Conservation (phyloP, 2,113 vertebrate species). For the Gulo gulo region DNA sequence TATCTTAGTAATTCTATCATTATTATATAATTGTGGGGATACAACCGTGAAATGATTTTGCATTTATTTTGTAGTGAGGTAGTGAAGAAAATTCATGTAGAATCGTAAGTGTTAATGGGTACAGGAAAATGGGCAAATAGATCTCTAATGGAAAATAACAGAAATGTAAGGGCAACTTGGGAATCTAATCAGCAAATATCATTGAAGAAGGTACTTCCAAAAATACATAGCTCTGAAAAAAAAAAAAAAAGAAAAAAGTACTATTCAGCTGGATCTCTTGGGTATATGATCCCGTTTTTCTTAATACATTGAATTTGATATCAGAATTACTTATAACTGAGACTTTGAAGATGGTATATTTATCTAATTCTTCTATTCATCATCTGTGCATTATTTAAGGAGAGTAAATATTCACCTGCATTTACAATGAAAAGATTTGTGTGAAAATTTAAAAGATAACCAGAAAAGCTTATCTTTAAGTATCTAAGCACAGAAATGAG, state of each 20-base stretch:
- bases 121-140: conserved; percentile 27
- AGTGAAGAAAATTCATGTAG: conserved; percentile 24
- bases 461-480: neutral
- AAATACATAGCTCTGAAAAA: neutral
- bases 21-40: conserved; percentile 23
- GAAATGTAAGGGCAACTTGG: neutral
- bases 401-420: conserved; percentile 21
- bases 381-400: neutral
- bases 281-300: neutral
- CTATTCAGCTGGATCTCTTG: neutral
- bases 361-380: neutral
- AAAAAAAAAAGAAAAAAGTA: neutral
- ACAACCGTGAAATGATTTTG: neutral
- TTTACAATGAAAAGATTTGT: neutral
- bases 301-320: conserved; percentile 7
- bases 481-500: conserved; percentile 29
- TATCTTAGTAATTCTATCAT: conserved; percentile 51
- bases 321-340: neutral
- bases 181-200: conserved; percentile 27
- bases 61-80: conserved; percentile 3
- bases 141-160: conserved; percentile 23
- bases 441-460: neutral
- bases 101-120: conserved; percentile 22
- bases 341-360: neutral
- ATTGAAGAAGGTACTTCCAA: neutral